phyloP scores from a whole-genome alignment of 2,888 invertebrate species.

The Lagria hirta region DNA sequence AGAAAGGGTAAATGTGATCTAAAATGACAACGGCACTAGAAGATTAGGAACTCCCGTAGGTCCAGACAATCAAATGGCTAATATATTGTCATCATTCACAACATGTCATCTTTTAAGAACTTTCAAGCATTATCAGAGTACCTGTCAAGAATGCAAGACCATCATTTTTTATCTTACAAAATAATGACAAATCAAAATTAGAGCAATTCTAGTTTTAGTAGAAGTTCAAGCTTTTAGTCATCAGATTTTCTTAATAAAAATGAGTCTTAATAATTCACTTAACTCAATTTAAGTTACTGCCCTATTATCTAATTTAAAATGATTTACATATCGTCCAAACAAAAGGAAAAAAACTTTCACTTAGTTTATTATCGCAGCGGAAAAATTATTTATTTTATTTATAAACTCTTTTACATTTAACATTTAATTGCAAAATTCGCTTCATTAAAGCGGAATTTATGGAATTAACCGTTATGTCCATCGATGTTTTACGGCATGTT shows the following conservation, averaged over 20 bases:
- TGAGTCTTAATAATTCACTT: constrained; percentile 19
- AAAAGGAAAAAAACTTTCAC: constrained; percentile 23
- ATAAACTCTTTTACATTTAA: constrained; percentile 8
- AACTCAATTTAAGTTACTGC: constrained; percentile 23
- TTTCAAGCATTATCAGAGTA: constrained; percentile 6
- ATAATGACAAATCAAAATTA: constrained; percentile 12
- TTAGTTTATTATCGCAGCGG: no score
- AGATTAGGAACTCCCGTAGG: constrained; percentile 30
- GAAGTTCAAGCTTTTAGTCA: no score
- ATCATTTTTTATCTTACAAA: constrained; percentile 3
- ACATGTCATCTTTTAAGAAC: constrained; percentile 18
- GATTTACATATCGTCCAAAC: no score
- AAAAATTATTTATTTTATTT: no score
- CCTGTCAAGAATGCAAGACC: constrained; percentile 12
- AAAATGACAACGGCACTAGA: constrained; percentile 25
- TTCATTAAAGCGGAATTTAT: constrained; percentile 8
- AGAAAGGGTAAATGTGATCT: constrained; percentile 23
- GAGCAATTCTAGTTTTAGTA: no score
- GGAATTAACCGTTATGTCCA: constrained; percentile 6
- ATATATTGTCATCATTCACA: constrained; percentile 39
- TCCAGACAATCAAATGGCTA: constrained; percentile 37
- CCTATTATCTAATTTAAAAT: constrained; percentile 19
- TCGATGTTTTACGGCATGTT: constrained; percentile 12
- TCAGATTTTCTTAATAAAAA: constrained; percentile 18
- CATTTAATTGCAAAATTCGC: constrained; percentile 5